A percentile compares a stretch with the other conserved stretches of the same genome.
phyloP scores from a whole-genome alignment of 1,140 invertebrate species.

The Metaphire vulgaris region DNA sequence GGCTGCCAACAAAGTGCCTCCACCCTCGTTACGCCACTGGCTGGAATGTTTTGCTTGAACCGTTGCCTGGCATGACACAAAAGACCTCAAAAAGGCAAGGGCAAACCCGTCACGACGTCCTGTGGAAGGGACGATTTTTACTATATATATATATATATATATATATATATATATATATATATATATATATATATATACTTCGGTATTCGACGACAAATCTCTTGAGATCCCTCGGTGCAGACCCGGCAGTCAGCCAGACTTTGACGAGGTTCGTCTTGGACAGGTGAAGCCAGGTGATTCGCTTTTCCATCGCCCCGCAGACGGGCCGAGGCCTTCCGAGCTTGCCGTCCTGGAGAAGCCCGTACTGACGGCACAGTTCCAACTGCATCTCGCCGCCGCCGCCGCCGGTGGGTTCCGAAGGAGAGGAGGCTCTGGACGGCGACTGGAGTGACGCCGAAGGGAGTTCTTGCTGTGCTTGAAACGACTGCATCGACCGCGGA shows the following conservation, averaged over 20 bases:
- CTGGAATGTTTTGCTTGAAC: no score
- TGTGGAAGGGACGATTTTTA: no score
- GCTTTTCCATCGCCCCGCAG: not conserved
- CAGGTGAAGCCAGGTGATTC: constrained; percentile 2
- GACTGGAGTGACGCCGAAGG: no score
- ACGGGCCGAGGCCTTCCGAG: not conserved
- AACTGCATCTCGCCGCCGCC: not conserved
- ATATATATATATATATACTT: no score
- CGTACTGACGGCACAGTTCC: not conserved
- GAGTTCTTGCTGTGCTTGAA: not conserved
- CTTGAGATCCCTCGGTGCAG: constrained; percentile 15
- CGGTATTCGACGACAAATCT: constrained; percentile 12
- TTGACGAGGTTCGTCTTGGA: constrained; percentile 7
- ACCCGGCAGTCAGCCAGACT: constrained; percentile 14
- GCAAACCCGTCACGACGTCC: no score
- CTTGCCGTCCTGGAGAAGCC: constrained; percentile 7
- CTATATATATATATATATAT: no score
- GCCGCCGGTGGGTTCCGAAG: no score
- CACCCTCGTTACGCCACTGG: no score
- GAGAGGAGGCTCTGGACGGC: not conserved
- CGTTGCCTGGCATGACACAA: no score
- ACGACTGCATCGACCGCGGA: not conserved
- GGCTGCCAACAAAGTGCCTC: no score
- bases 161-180: no score
- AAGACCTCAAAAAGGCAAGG: no score